Percentiles rank a stretch among this genome's conserved stretches.
These are phyloP conservation scores for Automeris io DNA, from an alignment of 2,888 invertebrate genomes.

Conservation along the genomic window DNA sequence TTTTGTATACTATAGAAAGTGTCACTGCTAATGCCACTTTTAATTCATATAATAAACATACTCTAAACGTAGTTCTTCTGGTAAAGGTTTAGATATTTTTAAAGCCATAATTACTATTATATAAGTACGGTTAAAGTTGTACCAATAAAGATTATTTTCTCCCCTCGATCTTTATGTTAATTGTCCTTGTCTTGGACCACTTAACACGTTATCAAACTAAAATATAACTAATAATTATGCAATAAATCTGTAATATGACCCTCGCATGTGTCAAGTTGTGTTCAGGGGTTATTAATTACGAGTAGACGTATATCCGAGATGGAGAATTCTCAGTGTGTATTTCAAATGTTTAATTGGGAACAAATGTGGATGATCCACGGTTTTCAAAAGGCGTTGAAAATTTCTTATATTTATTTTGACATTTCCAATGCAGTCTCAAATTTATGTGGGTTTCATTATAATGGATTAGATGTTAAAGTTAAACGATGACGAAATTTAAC, in stretches of 20 bases:
- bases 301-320: conserved; percentile 49
- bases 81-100: conserved; percentile 15
- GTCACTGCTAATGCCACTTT: too few species aligned
- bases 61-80: conserved; percentile 14
- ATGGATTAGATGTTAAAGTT: conserved; percentile 2
- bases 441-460: conserved; percentile 3
- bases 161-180: conserved; percentile 11
- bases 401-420: conserved; percentile 32
- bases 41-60: too few species aligned
- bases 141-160: conserved; percentile 9
- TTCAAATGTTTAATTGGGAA: conserved; percentile 66
- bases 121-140: conserved; percentile 5
- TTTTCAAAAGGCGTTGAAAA: conserved; percentile 10
- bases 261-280: conserved; percentile 54
- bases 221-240: conserved; percentile 33
- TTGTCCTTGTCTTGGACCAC: conserved; percentile 18
- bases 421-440: conserved; percentile 8
- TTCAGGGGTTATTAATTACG: conserved; percentile 58
- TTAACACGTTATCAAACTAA: conserved; percentile 26
- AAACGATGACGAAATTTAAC: neutral
- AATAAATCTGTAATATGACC: conserved; percentile 55
- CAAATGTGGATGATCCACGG: conserved; percentile 44
- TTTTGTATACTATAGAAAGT: too few species aligned
- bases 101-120: conserved; percentile 5
- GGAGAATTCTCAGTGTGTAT: conserved; percentile 53